phyloP scores from a whole-genome alignment of 2,888 invertebrate species.

The Neoitamus cyanurus region DNA sequence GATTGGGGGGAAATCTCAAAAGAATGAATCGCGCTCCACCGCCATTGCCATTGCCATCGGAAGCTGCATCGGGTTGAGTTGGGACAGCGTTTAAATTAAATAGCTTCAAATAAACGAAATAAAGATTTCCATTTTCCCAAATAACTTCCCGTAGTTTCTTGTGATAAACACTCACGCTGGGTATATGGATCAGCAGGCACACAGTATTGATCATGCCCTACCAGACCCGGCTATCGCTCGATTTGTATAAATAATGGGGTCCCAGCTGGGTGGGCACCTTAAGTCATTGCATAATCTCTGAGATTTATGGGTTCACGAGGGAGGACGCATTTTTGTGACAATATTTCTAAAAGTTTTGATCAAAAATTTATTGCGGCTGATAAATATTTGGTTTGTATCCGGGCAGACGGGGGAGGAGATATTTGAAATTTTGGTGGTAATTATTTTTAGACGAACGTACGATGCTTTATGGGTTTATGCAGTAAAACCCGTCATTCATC shows the following conservation, averaged over 20 bases:
- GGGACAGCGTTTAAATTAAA: slow-evolving; percentile 27
- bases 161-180: background rate
- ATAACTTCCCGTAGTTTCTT: slow-evolving; percentile 4
- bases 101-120: slow-evolving; percentile 13
- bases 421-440: background rate
- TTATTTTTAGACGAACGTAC: background rate
- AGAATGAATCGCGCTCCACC: background rate
- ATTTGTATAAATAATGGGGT: background rate
- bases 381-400: background rate
- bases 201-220: background rate
- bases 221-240: background rate
- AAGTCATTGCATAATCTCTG: slow-evolving; percentile 32
- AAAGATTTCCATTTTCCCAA: slow-evolving; percentile 9
- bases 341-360: background rate
- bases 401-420: background rate
- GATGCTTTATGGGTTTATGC: background rate
- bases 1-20: background rate
- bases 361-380: slow-evolving; percentile 1
- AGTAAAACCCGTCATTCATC: background rate
- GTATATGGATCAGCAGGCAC: background rate
- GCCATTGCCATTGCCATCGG: background rate
- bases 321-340: slow-evolving; percentile 30
- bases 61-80: background rate
- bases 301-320: slow-evolving; percentile 39
- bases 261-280: slow-evolving; percentile 18